A percentile compares a stretch with the other conserved stretches of the same genome.
Evolutionary conservation across 1,140 invertebrate genomes (phyloP).

Genomic region (Hypsibius dujardini): DNA sequence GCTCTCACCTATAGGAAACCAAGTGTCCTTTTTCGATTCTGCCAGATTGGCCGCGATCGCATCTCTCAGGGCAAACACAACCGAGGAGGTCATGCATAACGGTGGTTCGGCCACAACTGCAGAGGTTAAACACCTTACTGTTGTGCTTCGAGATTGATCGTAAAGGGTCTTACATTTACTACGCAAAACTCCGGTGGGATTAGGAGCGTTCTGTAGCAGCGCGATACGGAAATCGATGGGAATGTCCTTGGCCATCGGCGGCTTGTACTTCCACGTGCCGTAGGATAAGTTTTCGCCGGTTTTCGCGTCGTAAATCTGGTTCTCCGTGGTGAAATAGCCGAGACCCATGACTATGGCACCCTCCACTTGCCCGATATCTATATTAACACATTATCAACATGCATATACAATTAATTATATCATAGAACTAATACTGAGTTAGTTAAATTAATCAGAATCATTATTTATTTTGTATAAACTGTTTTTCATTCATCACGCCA

Average conservation of each 20-base stretch:
- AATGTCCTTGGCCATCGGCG: slow-evolving; percentile 61
- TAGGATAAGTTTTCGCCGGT: background rate
- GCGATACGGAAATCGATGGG: slow-evolving; percentile 61
- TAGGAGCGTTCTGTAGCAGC: slow-evolving; percentile 48
- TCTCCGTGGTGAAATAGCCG: background rate
- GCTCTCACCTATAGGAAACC: background rate
- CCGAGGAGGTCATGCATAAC: slow-evolving; percentile 63
- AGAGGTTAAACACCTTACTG: slow-evolving; percentile 23
- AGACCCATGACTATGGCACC: slow-evolving; percentile 48
- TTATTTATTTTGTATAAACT: too few relatives aligned
- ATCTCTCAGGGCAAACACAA: slow-evolving; percentile 75
- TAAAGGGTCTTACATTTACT: slow-evolving; percentile 47
- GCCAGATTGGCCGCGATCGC: slow-evolving; percentile 57
- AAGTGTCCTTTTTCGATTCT: slow-evolving; percentile 34
- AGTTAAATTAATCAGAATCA: too few relatives aligned
- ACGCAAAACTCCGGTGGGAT: slow-evolving; percentile 49
- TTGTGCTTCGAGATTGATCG: too few relatives aligned
- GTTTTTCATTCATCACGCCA: too few relatives aligned
- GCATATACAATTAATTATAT: too few relatives aligned
- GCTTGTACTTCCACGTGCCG: slow-evolving; percentile 50
- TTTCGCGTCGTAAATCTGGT: background rate
- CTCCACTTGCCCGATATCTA: slow-evolving; percentile 71
- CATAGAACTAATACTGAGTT: too few relatives aligned
- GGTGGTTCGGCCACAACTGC: slow-evolving; percentile 88
- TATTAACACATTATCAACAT: slow-evolving; percentile 17